Evolutionary conservation across 2,888 invertebrate genomes (phyloP).

Genomic region (Biston stratarius): DNA sequence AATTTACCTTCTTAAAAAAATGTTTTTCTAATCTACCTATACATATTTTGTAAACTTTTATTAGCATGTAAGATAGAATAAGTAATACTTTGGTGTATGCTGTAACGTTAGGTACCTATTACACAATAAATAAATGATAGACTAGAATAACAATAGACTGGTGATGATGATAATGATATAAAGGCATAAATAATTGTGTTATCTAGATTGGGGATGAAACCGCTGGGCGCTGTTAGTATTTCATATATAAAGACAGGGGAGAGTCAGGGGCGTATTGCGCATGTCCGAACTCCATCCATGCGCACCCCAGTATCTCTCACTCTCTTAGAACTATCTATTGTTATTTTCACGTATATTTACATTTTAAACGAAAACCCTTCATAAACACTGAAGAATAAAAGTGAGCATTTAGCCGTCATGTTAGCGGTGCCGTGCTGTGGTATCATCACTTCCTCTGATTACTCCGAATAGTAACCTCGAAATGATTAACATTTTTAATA

Average conservation of each 20-base stretch:
- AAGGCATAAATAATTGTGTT: too few relatives aligned
- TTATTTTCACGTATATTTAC: constrained; percentile 41
- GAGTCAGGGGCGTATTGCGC: constrained; percentile 33
- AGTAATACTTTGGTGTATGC: too few relatives aligned
- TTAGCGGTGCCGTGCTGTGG: neutral
- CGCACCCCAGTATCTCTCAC: constrained; percentile 25
- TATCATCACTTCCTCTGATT: constrained; percentile 27
- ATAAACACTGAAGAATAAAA: neutral
- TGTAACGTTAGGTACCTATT: too few relatives aligned
- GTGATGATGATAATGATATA: too few relatives aligned
- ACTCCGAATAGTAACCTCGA: constrained; percentile 24
- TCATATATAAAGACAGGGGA: constrained; percentile 5
- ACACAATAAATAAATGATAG: too few relatives aligned
- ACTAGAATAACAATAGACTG: too few relatives aligned
- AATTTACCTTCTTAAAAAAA: too few relatives aligned
- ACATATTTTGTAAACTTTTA: too few relatives aligned
- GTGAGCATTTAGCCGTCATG: neutral
- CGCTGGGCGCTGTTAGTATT: too few relatives aligned
- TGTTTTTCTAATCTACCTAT: too few relatives aligned
- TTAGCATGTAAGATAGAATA: too few relatives aligned
- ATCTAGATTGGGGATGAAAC: too few relatives aligned
- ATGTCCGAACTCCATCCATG: constrained; percentile 38
- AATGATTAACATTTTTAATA: constrained; percentile 27
- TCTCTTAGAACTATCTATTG: constrained; percentile 37
- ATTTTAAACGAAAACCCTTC: constrained; percentile 6